Evolutionary conservation across 2,113 vertebrate species (phyloP), one percentile per base, ranked within the genome.

Genomic region (Leuciscus idus): DNA sequence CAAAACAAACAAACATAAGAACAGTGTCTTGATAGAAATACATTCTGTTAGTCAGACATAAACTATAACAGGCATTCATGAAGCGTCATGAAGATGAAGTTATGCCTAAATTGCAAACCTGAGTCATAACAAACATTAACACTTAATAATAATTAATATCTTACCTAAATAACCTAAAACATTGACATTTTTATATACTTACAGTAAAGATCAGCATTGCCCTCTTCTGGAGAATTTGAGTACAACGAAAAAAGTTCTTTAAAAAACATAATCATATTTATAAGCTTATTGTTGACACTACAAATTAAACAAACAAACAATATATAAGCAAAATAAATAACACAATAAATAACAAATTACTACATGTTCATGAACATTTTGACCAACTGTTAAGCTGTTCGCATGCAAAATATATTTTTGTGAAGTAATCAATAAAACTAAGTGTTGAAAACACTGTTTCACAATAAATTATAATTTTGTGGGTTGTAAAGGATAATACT

Each of bases 1-100:
- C 59, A 85, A 85, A 89, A 89, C 85, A 73, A 84, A 79, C 81
- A 6, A 80, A 85, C 72, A 66, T 76, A 78, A 74, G 23, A 52
- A 83, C 61, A 83, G 80, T 66, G 23, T 19, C 76, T 81, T 77
- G n/a, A 55, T 12, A 73, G 6, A 59, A 48, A 28, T 85, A 85
- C 76, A 86, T 70, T 86, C 52, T 43, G 52, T 73, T 59, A 83
- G 57, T 77, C 75, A 77, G 46, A 78, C 43, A 83, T 52, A 21
- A 72, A 73, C 11, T 76, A 73, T 73, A 68, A 59, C 48, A 15
- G 48, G 72, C 50, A 39, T 85, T 33, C 17, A 78, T 66, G 39
- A 36, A 80, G 39, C 2, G 26, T 74, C 28, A 79, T 30, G 26
- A 26, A 68, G 36, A 78, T 21, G 19, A n/a, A n/a, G 19, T 6